phyloP scores from a whole-genome alignment of 2,113 vertebrate genomes.

The Genyomyrus donnyi region DNA sequence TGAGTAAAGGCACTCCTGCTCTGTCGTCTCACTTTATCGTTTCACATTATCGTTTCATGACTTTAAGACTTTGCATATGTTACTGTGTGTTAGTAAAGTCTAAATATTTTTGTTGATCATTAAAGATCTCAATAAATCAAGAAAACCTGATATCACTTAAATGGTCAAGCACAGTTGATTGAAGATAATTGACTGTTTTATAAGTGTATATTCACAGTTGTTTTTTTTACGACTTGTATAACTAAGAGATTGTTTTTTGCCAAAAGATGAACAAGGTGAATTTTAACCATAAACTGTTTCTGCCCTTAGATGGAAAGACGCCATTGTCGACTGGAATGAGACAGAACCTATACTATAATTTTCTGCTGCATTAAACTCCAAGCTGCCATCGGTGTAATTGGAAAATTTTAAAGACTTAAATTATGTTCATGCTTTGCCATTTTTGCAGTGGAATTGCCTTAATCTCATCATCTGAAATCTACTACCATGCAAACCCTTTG shows the following conservation, averaged over 20 bases:
- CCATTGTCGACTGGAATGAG: constrained; percentile 79
- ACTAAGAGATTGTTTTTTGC: neutral
- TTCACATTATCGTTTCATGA: neutral
- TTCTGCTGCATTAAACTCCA: neutral
- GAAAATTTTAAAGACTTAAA: neutral
- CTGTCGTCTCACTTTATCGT: neutral
- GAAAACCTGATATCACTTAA: neutral
- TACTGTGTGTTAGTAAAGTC: neutral
- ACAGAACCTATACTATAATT: constrained; percentile 87
- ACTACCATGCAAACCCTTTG: neutral
- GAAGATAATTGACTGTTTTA: neutral
- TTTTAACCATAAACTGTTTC: neutral
- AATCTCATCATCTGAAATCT: neutral
- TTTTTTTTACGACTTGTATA: neutral
- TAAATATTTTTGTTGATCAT: neutral
- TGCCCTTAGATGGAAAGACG: constrained; percentile 76
- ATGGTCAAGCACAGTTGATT: neutral
- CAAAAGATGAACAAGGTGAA: neutral
- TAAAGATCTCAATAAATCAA: neutral
- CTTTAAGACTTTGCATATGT: neutral
- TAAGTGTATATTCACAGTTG: neutral
- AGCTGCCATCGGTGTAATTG: neutral
- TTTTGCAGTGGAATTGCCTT: neutral
- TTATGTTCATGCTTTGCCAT: neutral
- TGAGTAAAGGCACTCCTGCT: constrained; percentile 48